Conservation (phyloP, 2,113 vertebrate genomes). For the Lonchura striata region DNA sequence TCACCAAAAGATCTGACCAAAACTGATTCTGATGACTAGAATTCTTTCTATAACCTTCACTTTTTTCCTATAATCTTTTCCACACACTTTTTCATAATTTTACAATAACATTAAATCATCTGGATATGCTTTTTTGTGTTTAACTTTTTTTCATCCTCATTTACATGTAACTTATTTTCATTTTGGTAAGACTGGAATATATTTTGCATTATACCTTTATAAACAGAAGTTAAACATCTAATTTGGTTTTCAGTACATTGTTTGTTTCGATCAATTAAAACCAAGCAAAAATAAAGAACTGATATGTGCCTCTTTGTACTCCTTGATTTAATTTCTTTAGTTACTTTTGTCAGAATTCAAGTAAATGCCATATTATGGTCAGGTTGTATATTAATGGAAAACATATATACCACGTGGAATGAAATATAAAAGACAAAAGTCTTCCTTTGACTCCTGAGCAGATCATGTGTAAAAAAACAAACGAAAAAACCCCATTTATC, state of each 20-base stretch:
- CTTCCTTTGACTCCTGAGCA: not conserved
- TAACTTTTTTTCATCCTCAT: not conserved
- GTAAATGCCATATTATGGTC: not conserved
- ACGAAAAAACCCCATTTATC: not conserved
- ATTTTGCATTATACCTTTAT: not conserved
- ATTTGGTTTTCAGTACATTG: not conserved
- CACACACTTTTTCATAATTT: not conserved
- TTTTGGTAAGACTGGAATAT: not conserved
- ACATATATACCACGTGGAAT: not conserved
- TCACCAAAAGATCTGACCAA: not conserved
- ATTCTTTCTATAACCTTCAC: not conserved
- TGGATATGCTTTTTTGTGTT: not conserved
- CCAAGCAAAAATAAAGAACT: not conserved
- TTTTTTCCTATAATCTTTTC: not conserved
- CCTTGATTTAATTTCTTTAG: not conserved
- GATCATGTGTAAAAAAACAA: not conserved
- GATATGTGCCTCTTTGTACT: not conserved
- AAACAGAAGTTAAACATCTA: not conserved
- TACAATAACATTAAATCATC: not conserved
- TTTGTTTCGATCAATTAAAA: not conserved
- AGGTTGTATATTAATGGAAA: not conserved
- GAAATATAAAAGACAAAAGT: not conserved
- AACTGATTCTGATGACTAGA: not conserved
- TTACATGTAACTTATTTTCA: not conserved
- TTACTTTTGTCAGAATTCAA: not conserved